These are phyloP conservation scores for Ceyx melanurus DNA, from an alignment of 2,113 vertebrate genomes.

Conservation along the genomic window DNA sequence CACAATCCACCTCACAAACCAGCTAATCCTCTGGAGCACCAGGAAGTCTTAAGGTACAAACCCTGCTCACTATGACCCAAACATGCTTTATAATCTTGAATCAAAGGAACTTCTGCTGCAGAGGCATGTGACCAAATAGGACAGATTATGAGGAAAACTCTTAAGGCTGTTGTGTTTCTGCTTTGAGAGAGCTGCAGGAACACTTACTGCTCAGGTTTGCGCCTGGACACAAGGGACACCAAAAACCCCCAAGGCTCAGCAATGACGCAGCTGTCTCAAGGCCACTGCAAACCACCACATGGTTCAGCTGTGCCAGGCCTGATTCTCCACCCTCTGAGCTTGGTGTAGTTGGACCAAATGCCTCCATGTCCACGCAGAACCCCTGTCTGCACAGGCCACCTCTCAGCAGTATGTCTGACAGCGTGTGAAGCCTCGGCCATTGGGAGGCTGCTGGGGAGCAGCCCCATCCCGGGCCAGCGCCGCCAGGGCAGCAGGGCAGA, in stretches of 20 bases:
- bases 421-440: background rate
- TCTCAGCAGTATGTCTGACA: background rate
- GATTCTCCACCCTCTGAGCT: background rate
- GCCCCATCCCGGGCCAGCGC: background rate
- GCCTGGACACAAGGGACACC: fast-evolving
- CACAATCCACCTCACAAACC: background rate
- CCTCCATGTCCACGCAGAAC: background rate
- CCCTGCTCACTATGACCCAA: background rate
- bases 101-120: constrained; percentile 4
- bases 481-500: background rate
- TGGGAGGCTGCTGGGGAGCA: background rate
- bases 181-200: background rate
- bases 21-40: background rate
- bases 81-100: background rate
- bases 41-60: background rate
- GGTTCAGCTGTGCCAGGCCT: background rate
- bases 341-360: fast-evolving
- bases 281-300: background rate
- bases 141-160: background rate
- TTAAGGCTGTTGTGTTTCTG: background rate
- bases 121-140: background rate
- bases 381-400: background rate
- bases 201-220: background rate
- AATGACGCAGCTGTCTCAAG: fast-evolving
- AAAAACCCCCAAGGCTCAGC: fast-evolving